Conservation (phyloP, 1,140 invertebrate species). For the Stegodyphus mimosarum region DNA sequence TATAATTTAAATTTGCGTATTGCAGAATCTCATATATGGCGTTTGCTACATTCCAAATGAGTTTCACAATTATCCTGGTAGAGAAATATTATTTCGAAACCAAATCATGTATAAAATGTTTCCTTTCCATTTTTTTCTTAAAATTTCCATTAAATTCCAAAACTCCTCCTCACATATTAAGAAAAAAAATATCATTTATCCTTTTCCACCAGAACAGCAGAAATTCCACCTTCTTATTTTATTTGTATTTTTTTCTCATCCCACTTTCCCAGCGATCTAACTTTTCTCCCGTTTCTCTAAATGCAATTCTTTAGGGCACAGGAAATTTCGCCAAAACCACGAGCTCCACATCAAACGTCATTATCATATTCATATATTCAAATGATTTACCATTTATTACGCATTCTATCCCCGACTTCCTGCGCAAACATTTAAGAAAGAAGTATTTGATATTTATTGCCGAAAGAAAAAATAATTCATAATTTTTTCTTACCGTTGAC, state of each 20-base stretch:
- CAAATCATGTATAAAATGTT: slow-evolving; percentile 38
- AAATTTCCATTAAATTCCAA: slow-evolving; percentile 35
- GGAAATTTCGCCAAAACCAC: slow-evolving; percentile 13
- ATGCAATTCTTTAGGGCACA: slow-evolving; percentile 27
- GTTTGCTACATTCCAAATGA: too few species aligned
- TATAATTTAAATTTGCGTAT: too few species aligned
- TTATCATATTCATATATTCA: slow-evolving; percentile 60
- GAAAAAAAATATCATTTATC: slow-evolving; percentile 39
- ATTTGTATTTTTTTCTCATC: slow-evolving; percentile 1
- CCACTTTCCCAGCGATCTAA: slow-evolving; percentile 12
- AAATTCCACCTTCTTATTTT: neutral
- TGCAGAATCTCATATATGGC: too few species aligned
- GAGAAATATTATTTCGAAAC: slow-evolving; percentile 2
- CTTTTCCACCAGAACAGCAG: neutral
- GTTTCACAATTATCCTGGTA: neutral
- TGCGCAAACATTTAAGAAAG: slow-evolving; percentile 41
- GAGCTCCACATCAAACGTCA: slow-evolving; percentile 24
- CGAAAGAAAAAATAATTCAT: slow-evolving; percentile 45
- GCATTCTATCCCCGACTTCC: slow-evolving; percentile 39
- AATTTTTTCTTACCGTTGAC: slow-evolving; percentile 20
- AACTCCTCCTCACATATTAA: neutral
- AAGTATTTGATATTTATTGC: slow-evolving; percentile 58
- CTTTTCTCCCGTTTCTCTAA: slow-evolving; percentile 23
- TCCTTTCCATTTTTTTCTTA: neutral
- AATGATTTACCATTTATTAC: slow-evolving; percentile 60